Evolutionary conservation across 92 coral and sea anemone genomes (phyloP).

Genomic region (Palythoa heliodiscus): DNA sequence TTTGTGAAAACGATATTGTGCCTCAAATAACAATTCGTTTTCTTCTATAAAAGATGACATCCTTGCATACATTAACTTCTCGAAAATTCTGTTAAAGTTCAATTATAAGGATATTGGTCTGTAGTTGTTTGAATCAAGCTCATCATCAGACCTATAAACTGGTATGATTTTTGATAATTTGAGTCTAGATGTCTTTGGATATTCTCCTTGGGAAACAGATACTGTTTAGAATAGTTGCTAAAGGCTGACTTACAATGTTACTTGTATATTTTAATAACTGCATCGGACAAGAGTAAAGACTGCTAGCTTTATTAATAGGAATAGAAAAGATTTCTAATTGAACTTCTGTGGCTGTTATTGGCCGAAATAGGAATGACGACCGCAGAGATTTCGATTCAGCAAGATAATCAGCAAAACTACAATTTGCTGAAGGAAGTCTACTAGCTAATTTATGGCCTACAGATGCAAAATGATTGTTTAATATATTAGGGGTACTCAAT

Average conservation of each 20-base stretch:
- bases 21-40: conserved; percentile 11
- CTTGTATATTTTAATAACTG: no score
- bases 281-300: no score
- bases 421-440: not conserved
- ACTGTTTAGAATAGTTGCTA: no score
- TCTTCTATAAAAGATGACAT: conserved; percentile 19
- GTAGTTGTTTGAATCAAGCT: no score
- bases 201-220: no score
- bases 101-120: no score
- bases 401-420: not conserved
- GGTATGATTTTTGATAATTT: no score
- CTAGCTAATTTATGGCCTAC: conserved; percentile 26
- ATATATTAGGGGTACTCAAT: conserved; percentile 11
- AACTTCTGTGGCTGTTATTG: not conserved
- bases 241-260: no score
- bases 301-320: no score
- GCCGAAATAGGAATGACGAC: not conserved
- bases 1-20: conserved; percentile 48
- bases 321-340: not conserved
- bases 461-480: conserved; percentile 15
- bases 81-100: no score
- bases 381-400: not conserved
- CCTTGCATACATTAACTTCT: conserved; percentile 30
- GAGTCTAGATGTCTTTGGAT: no score
- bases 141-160: no score